These are phyloP conservation scores for Orthosia gracilis DNA, from an alignment of 2,888 invertebrate genomes.

Conservation along the genomic window DNA sequence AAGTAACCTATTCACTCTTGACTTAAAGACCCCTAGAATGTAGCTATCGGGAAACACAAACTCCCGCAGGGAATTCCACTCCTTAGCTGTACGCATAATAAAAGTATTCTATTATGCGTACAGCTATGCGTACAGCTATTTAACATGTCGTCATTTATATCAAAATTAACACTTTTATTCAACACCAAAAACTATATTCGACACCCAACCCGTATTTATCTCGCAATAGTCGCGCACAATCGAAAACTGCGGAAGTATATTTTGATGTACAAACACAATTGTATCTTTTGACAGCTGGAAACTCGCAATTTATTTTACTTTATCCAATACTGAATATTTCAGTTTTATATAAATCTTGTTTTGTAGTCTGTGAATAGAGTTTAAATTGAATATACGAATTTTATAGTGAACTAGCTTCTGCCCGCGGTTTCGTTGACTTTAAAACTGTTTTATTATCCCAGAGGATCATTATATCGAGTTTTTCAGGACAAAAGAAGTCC, in stretches of 20 bases:
- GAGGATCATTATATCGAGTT: too few relatives aligned
- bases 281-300: slow-evolving; percentile 32
- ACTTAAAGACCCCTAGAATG: too few relatives aligned
- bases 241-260: slow-evolving; percentile 25
- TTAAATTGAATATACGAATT: slow-evolving; percentile 23
- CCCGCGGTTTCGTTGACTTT: too few relatives aligned
- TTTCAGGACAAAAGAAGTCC: too few relatives aligned
- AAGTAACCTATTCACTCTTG: too few relatives aligned
- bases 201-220: slow-evolving; percentile 21
- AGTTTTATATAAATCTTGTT: slow-evolving; percentile 29
- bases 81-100: too few relatives aligned
- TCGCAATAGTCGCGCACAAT: slow-evolving; percentile 2
- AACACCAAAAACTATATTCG: slow-evolving; percentile 1
- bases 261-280: slow-evolving; percentile 36
- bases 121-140: too few relatives aligned
- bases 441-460: too few relatives aligned
- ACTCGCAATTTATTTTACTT: slow-evolving; percentile 35
- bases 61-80: too few relatives aligned
- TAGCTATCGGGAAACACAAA: too few relatives aligned
- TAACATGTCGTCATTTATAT: neutral
- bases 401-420: neutral
- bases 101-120: too few relatives aligned
- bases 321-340: slow-evolving; percentile 45
- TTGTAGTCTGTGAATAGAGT: slow-evolving; percentile 13
- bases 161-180: neutral